Evolutionary conservation across 2,797 vertebrate species (phyloP).

Genomic region (Rhinogobio ventralis): DNA sequence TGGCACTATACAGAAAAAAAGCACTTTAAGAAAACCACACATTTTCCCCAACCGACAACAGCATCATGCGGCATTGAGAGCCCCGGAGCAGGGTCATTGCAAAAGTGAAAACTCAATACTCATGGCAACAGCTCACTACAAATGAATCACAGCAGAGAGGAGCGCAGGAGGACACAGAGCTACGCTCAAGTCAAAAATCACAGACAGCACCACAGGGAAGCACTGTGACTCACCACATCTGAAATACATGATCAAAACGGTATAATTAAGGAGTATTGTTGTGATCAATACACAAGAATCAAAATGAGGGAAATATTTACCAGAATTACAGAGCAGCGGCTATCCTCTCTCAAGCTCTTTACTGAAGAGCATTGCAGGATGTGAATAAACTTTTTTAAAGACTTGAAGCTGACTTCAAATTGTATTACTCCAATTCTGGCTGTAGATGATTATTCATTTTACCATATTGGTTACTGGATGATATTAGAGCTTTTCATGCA

Average conservation of each 20-base stretch:
- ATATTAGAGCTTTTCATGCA: neutral
- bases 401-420: constrained; percentile 19
- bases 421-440: neutral
- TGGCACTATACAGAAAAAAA: neutral
- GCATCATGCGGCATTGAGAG: constrained; percentile 6
- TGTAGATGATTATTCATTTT: neutral
- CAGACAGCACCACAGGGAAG: constrained; percentile 37
- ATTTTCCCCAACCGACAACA: constrained; percentile 8
- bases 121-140: constrained; percentile 39
- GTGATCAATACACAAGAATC: constrained; percentile 27
- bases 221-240: constrained; percentile 36
- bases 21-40: constrained; percentile 15
- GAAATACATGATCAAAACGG: constrained; percentile 37
- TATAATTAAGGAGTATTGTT: constrained; percentile 20
- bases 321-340: neutral
- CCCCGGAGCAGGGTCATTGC: constrained; percentile 8
- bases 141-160: constrained; percentile 40
- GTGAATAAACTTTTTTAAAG: constrained; percentile 3
- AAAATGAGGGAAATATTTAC: constrained; percentile 41
- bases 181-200: constrained; percentile 22
- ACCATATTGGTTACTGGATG: neutral
- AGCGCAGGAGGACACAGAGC: constrained; percentile 3
- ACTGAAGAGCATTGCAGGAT: constrained; percentile 13
- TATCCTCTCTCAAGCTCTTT: neutral
- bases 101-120: constrained; percentile 26